A percentile compares a stretch with the other conserved stretches of the same genome.
Conservation (phyloP, 2,113 vertebrate genomes). For the Brachyistius frenatus region DNA sequence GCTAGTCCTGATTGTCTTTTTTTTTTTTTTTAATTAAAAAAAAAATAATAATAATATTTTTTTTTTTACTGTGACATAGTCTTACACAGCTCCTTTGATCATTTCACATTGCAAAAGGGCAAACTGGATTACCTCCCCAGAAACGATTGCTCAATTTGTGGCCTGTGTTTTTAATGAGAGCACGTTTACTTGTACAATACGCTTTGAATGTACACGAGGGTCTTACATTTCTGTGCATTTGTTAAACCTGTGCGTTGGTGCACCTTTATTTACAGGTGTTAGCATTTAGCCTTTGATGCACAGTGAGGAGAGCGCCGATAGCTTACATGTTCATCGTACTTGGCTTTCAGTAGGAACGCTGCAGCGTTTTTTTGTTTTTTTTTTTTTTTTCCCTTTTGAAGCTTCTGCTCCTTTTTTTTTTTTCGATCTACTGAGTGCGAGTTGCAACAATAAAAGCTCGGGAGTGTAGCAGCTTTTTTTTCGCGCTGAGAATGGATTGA, state of each 20-base stretch:
- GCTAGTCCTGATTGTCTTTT: constrained; percentile 24
- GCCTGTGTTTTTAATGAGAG: not conserved
- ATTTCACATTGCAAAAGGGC: constrained; percentile 10
- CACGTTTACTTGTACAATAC: constrained; percentile 5
- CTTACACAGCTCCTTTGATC: constrained; percentile 53
- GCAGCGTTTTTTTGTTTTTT: constrained; percentile 9
- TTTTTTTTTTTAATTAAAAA: not conserved
- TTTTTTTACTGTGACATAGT: not conserved
- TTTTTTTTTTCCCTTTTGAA: constrained; percentile 48
- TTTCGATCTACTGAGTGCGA: constrained; percentile 33
- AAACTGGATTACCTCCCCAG: constrained; percentile 23
- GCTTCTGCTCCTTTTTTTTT: constrained; percentile 39
- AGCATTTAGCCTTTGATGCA: constrained; percentile 65
- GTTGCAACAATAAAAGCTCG: constrained; percentile 18
- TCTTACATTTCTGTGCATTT: constrained; percentile 6
- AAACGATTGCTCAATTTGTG: constrained; percentile 12
- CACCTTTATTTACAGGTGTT: constrained; percentile 56
- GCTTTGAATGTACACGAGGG: not conserved
- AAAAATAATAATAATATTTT: too few species aligned
- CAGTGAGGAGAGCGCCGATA: constrained; percentile 25
- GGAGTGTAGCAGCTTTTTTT: not conserved
- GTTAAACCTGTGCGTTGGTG: constrained; percentile 6
- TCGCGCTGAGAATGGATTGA: constrained; percentile 20
- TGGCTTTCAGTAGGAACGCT: constrained; percentile 27
- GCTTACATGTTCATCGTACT: constrained; percentile 34